Evolutionary conservation across 2,113 vertebrate species (phyloP).

Genomic region (Cryptomyrus ogoouensis): DNA sequence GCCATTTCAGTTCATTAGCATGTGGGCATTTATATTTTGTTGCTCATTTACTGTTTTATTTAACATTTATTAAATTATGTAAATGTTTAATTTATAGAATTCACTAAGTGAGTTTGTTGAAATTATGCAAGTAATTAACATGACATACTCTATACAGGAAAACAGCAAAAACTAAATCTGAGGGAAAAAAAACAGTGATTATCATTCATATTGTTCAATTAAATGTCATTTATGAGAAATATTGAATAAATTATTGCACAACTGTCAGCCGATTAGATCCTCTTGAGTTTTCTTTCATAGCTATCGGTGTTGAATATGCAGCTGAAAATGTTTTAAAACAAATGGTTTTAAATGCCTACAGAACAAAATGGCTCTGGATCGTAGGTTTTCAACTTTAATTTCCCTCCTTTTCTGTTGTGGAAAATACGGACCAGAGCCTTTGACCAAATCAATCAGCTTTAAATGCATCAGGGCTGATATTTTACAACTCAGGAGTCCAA

Average conservation of each 20-base stretch:
- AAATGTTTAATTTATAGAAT: conserved; percentile 13
- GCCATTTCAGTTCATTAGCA: neutral
- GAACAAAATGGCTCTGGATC: neutral
- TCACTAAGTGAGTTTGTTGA: neutral
- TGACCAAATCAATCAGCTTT: neutral
- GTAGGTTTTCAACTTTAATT: neutral
- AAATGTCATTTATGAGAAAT: neutral
- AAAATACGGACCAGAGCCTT: neutral
- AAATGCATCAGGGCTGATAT: neutral
- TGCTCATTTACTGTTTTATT: neutral
- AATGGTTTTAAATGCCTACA: neutral
- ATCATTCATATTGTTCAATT: conserved; percentile 10
- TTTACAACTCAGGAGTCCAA: neutral
- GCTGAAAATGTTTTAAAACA: neutral
- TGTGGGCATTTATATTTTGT: neutral
- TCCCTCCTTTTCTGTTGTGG: neutral
- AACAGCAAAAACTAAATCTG: neutral
- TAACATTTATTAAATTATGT: neutral
- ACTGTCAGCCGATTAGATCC: neutral
- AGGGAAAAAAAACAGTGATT: neutral
- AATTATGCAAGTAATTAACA: neutral
- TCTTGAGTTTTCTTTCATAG: neutral
- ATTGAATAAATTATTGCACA: neutral
- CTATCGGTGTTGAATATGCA: neutral
- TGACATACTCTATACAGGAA: neutral